A percentile compares a stretch with the other conserved stretches of the same genome.
phyloP scores from a whole-genome alignment of 2,113 vertebrate species.

The Lagopus muta region DNA sequence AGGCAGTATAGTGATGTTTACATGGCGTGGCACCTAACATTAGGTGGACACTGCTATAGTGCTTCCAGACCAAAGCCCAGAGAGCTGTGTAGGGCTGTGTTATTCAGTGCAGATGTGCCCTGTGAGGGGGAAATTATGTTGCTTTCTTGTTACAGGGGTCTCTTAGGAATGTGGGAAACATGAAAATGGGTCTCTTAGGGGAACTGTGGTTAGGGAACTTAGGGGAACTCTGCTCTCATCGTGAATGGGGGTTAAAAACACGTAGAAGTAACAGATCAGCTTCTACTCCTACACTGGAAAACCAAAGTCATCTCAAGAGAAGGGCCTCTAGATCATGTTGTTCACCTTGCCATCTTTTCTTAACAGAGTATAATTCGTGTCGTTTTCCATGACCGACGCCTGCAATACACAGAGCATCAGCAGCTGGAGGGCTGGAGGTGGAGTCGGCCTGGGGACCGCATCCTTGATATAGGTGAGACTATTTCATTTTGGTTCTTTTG shows the following conservation, averaged over 20 bases:
- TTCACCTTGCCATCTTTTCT: slow-evolving; percentile 26
- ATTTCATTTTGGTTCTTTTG: neutral
- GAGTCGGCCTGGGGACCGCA: slow-evolving; percentile 94
- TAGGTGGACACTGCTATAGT: slow-evolving; percentile 1
- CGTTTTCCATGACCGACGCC: slow-evolving; percentile 92
- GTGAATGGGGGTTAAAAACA: neutral
- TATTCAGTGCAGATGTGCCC: neutral
- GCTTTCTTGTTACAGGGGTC: neutral
- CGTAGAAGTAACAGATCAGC: neutral
- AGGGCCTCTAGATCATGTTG: neutral
- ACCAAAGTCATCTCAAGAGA: neutral
- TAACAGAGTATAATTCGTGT: slow-evolving; percentile 92
- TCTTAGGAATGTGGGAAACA: neutral
- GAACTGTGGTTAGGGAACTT: too few species aligned
- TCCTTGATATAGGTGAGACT: slow-evolving; percentile 91
- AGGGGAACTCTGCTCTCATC: neutral
- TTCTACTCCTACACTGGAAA: slow-evolving; percentile 36
- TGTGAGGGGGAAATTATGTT: neutral
- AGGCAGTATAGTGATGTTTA: slow-evolving; percentile 17
- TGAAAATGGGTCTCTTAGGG: slow-evolving; percentile 2
- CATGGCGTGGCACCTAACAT: neutral
- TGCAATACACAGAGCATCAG: slow-evolving; percentile 94
- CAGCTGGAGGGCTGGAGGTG: slow-evolving; percentile 96
- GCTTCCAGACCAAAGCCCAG: neutral
- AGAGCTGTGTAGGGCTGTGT: neutral